phyloP scores from a whole-genome alignment of 2,797 vertebrate genomes.

The Orestias chungarensis region DNA sequence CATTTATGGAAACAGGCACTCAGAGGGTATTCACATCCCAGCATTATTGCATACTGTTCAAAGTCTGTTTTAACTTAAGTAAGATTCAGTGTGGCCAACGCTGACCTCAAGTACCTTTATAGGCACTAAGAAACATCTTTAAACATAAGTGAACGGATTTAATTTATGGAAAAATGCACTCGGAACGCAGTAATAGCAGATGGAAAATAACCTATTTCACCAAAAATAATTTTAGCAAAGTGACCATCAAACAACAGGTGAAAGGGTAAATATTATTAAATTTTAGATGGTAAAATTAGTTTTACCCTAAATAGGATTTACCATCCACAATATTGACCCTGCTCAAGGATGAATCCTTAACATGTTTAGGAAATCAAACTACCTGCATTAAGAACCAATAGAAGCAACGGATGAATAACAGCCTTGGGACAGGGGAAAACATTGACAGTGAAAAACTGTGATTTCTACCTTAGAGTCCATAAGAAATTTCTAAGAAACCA shows the following conservation, averaged over 20 bases:
- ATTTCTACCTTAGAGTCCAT: conserved; percentile 35
- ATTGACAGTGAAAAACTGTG: conserved; percentile 40
- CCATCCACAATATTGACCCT: conserved; percentile 35
- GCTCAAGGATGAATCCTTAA: conserved; percentile 45
- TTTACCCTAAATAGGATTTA: conserved; percentile 44
- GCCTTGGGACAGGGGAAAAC: conserved; percentile 32
- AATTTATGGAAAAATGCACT: conserved; percentile 55
- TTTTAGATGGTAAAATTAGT: conserved; percentile 42
- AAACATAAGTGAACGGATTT: conserved; percentile 54
- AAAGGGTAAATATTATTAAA: conserved; percentile 58
- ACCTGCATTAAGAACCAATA: conserved; percentile 18
- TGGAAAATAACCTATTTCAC: conserved; percentile 59
- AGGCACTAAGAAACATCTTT: conserved; percentile 61
- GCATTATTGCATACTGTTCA: conserved; percentile 53
- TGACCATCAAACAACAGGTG: conserved; percentile 53
- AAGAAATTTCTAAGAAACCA: conserved; percentile 16
- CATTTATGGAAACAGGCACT: conserved; percentile 77
- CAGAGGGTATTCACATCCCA: conserved; percentile 61
- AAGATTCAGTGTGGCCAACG: conserved; percentile 66
- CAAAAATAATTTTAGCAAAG: conserved; percentile 58
- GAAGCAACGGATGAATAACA: conserved; percentile 52
- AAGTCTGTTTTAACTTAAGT: conserved; percentile 66
- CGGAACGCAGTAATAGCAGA: conserved; percentile 47
- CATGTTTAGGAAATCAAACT: conserved; percentile 33
- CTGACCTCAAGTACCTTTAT: conserved; percentile 65